phyloP scores from a whole-genome alignment of 2,888 invertebrate genomes.

The Chamaedrilus cognettii region DNA sequence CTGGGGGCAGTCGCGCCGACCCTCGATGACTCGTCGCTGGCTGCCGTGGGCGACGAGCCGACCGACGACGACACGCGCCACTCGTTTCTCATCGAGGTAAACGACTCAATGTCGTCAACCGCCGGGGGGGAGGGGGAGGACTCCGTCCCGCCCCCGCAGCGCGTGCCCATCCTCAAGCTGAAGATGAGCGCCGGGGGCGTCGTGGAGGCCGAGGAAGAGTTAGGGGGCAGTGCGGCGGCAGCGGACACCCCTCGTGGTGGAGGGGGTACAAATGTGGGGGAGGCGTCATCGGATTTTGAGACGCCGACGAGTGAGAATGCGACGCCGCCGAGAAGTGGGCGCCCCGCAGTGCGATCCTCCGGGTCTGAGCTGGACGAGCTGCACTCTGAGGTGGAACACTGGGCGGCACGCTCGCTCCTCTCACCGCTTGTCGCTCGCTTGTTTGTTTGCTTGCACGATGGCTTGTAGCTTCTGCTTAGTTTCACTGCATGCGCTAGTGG shows the following conservation, averaged over 20 bases:
- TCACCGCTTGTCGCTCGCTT: too few species aligned
- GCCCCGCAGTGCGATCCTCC: not conserved
- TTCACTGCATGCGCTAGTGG: too few species aligned
- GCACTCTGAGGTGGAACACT: conserved; percentile 11
- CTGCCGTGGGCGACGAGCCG: not conserved
- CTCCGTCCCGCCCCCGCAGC: not conserved
- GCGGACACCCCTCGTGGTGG: too few species aligned
- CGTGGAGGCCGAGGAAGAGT: not conserved
- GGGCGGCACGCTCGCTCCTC: too few species aligned
- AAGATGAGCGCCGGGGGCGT: conserved; percentile 8
- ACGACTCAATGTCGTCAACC: too few species aligned
- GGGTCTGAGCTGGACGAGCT: conserved; percentile 13
- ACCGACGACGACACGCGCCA: not conserved
- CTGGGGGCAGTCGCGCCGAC: conserved; percentile 42
- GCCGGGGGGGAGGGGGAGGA: conserved; percentile 12
- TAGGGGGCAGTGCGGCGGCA: not conserved
- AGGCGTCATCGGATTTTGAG: too few species aligned
- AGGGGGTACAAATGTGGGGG: too few species aligned
- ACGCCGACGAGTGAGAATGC: too few species aligned
- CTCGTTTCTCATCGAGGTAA: too few species aligned
- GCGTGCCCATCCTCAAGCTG: conserved; percentile 15
- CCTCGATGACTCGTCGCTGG: not conserved
- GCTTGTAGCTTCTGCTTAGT: too few species aligned
- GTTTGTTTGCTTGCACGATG: too few species aligned
- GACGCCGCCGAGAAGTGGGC: too few species aligned